Conservation (phyloP, 2,113 vertebrate species). For the Manacus vitellinus region DNA sequence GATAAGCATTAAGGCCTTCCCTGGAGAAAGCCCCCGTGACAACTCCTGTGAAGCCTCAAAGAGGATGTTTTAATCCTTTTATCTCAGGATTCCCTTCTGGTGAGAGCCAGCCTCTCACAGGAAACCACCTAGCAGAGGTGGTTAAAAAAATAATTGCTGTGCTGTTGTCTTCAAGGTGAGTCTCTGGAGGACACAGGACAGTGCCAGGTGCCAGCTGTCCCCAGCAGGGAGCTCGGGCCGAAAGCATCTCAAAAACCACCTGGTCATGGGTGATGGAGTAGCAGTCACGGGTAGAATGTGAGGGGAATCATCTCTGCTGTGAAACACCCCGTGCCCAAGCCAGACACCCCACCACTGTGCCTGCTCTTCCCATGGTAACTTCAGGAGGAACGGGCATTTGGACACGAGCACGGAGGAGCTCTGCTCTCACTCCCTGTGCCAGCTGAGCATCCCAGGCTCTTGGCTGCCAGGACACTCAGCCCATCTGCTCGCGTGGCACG, state of each 20-base stretch:
- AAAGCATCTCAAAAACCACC: background rate
- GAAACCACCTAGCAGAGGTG: background rate
- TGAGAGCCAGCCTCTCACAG: background rate
- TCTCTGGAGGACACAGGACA: background rate
- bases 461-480: conserved; percentile 27
- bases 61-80: conserved; percentile 18
- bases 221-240: background rate
- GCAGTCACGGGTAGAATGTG: background rate
- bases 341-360: accelerated
- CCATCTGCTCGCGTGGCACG: conserved; percentile 56
- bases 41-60: background rate
- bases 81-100: background rate
- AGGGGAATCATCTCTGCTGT: background rate
- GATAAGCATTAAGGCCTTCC: background rate
- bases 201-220: background rate
- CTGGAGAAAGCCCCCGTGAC: background rate
- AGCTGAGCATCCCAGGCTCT: conserved; percentile 30
- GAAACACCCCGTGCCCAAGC: background rate
- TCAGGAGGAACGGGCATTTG: background rate
- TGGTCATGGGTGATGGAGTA: accelerated
- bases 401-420: background rate
- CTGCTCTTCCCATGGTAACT: background rate
- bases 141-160: background rate
- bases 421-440: background rate
- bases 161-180: background rate